Evolutionary conservation across 2,888 invertebrate species (phyloP), one percentile per base, ranked within the genome.

Genomic region (Conchocele bisecta): DNA sequence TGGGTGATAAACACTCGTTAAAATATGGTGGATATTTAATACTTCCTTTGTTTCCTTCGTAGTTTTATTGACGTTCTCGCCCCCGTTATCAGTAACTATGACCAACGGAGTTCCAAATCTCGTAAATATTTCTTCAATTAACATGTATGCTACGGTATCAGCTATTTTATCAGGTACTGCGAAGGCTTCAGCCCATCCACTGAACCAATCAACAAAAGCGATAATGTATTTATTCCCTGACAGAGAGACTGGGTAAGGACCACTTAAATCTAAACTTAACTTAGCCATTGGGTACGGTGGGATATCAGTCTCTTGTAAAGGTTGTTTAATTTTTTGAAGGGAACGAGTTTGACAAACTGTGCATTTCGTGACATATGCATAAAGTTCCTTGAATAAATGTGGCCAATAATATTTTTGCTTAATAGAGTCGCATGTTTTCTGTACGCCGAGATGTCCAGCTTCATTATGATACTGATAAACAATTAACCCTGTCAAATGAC

Each of bases 101-200:
- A 26, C 26, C 28, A 46, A 46, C 33, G 9, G 35, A 24, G 35
- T 28, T 5, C 39, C 58, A 53, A 15, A 53, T 3, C 53, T 41
- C 13, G 66, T 51, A 35, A 51, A 66, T 41, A 59, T 66, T 29
- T 53, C 35, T 15, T 59, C 46, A 7, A 59, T 9, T 26, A 67
- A 33, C 26, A 37, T 17, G 22, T 57, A 13, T n/a, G 33, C 35
- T 22, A 9, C 42, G n/a, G n/a, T n/a, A n/a, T n/a, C n/a, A n/a
- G n/a, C n/a, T n/a, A n/a, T n/a, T n/a, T 6, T 42, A n/a, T 42
- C 42, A 42, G 42, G 42, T 3, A 54, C 29, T 24, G 13, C 24
- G 7, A 54, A 54, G 39, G 22, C 22, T 54, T 35, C 24, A 26
- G n/a, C n/a, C n/a, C n/a, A n/a, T n/a, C n/a, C n/a, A n/a, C n/a